A percentile compares a stretch with the other conserved stretches of the same genome.
Conservation (phyloP, 2,113 vertebrate species). For the Rhinogobius similis region DNA sequence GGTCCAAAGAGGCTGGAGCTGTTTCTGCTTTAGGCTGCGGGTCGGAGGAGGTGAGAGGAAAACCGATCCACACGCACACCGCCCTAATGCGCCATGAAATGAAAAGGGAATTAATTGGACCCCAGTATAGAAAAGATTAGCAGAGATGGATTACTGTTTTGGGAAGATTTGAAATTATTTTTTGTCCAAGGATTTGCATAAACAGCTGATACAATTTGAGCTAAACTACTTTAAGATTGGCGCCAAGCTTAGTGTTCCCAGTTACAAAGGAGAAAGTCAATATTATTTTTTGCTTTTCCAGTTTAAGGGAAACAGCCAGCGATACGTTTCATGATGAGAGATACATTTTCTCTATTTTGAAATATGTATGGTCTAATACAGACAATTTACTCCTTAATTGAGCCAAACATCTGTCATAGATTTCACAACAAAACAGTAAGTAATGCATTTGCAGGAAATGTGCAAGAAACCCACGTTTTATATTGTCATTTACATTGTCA, state of each 20-base stretch:
- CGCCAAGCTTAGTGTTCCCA: neutral
- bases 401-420: neutral
- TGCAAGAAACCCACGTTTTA: too few species aligned
- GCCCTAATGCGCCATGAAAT: conserved; percentile 53
- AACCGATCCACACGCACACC: conserved; percentile 36
- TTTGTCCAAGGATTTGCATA: conserved; percentile 24
- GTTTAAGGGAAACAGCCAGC: too few species aligned
- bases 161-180: conserved; percentile 18
- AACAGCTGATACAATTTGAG: conserved; percentile 16
- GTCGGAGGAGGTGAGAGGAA: conserved; percentile 53
- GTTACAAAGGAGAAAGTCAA: neutral
- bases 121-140: conserved; percentile 50
- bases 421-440: too few species aligned
- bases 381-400: too few species aligned
- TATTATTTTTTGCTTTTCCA: neutral
- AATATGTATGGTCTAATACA: neutral
- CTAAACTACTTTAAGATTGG: neutral
- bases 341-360: neutral
- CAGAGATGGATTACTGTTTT: conserved; percentile 45
- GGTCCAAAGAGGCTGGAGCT: conserved; percentile 30
- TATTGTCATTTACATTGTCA: too few species aligned
- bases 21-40: conserved; percentile 37
- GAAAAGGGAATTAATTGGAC: conserved; percentile 57
- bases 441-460: too few species aligned
- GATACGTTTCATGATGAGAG: neutral